Evolutionary conservation across 2,113 vertebrate genomes (phyloP), one percentile per base, ranked within the genome.

Genomic region (Aix galericulata): DNA sequence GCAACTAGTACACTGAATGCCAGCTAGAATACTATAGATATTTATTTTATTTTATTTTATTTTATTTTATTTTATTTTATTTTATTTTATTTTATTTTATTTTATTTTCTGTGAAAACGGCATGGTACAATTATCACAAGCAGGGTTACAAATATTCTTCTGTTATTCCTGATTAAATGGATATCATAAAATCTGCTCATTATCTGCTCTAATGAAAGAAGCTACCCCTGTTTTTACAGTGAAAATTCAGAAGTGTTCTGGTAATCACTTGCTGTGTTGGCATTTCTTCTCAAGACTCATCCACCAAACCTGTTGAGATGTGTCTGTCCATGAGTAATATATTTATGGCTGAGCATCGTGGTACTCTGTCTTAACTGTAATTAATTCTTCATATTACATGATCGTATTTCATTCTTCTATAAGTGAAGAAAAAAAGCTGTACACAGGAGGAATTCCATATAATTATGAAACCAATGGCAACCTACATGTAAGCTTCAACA

Each of bases 221-320:
- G 87, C 48, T 58, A 96, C 34, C 26, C 71, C 50, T 11, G 6
- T 89, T 97, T 97, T 93, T 88, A 92, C 87, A 91, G 88, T 22
- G 82, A 95, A 97, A 94, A 93, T 94, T 90, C 75, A 82, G 86
- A 96, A 95, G 52, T 56, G 50, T 97, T 96, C 58, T 91, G 40
- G 80, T 94, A 93, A 94, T 95, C 5, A 27, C 14, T 88, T 74
- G 80, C 80, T 96, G 83, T 89, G 93, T 96, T 95, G 80, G 68
- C 77, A 86, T 50, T 94, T 93, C 90, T 95, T 97, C 80, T 96
- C 91, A 91, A 95, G 97, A 96, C 58, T 64, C 36, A 34, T 92
- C 86, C 78, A 95, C 77, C 90, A 94, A 96, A 95, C 91, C 74
- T 95, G 87, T 95, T 96, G 95, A 97, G 92, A 92, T 97, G 84